Conservation (phyloP, 2,888 invertebrate genomes). For the Clusia tigrina region DNA sequence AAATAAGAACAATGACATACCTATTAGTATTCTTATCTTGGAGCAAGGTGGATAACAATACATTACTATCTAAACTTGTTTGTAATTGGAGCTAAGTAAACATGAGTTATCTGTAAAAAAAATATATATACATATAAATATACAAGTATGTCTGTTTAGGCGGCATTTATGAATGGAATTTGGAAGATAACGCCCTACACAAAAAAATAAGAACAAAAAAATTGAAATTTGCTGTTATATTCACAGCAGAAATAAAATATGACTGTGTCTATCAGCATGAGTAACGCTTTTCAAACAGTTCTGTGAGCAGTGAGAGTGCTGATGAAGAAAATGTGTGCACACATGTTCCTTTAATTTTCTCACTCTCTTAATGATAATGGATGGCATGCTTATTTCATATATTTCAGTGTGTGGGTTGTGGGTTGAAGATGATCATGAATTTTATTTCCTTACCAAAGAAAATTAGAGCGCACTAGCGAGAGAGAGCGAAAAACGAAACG, state of each 20-base stretch:
- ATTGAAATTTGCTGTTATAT: background rate
- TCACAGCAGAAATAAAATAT: background rate
- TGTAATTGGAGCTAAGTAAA: slow-evolving; percentile 1
- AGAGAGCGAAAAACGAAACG: background rate
- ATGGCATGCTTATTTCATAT: background rate
- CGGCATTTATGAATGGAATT: background rate
- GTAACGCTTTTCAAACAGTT: background rate
- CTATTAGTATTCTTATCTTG: background rate
- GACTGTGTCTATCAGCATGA: background rate
- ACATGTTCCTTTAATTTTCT: no score
- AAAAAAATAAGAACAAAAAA: background rate
- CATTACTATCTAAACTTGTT: background rate
- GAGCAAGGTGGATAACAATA: no score
- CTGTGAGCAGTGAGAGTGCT: background rate
- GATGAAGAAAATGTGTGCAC: no score
- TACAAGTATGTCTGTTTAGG: background rate
- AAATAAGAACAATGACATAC: background rate
- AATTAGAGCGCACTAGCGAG: background rate
- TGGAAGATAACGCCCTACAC: background rate
- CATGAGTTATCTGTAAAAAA: background rate
- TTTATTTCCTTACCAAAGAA: background rate
- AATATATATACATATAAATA: no score
- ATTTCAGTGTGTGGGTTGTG: background rate
- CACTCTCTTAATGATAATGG: background rate
- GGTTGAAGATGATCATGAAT: background rate